These are phyloP conservation scores for Plestiodon gilberti DNA, from an alignment of 2,113 vertebrate genomes.

Conservation along the genomic window DNA sequence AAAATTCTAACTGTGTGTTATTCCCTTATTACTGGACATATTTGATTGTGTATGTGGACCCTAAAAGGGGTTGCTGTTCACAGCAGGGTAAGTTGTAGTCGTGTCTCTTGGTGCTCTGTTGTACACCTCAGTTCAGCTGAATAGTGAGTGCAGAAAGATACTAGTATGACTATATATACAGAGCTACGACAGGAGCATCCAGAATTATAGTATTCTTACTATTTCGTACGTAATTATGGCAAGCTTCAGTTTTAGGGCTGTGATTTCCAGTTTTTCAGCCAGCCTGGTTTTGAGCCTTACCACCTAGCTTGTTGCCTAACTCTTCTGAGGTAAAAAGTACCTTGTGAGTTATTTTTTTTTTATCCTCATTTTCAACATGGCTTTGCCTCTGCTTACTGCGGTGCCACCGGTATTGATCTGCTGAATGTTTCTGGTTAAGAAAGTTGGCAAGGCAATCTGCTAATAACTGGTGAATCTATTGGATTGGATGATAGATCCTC, in stretches of 20 bases:
- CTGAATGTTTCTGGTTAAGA: conserved; percentile 9
- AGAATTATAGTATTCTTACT: neutral
- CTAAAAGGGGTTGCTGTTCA: neutral
- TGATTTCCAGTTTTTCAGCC: neutral
- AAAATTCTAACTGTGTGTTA: neutral
- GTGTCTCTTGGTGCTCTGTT: neutral
- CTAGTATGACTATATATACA: neutral
- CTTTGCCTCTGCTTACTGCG: neutral
- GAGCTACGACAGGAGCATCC: neutral
- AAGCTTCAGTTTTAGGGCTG: neutral
- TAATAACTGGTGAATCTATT: conserved; percentile 56
- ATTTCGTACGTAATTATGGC: neutral
- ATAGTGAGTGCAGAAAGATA: neutral
- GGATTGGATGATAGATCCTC: conserved; percentile 58
- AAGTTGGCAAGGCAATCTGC: neutral
- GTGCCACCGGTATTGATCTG: neutral
- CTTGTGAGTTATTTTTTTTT: neutral
- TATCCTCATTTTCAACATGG: neutral
- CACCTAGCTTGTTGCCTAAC: neutral
- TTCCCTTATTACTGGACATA: neutral
- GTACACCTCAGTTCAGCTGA: neutral
- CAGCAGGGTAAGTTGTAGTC: neutral
- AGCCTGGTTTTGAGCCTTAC: neutral
- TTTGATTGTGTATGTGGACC: neutral
- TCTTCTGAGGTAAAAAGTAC: neutral